Base-by-base conservation (phyloP, 2,888 invertebrate species). In the Caenorhabditis parvicauda region DNA sequence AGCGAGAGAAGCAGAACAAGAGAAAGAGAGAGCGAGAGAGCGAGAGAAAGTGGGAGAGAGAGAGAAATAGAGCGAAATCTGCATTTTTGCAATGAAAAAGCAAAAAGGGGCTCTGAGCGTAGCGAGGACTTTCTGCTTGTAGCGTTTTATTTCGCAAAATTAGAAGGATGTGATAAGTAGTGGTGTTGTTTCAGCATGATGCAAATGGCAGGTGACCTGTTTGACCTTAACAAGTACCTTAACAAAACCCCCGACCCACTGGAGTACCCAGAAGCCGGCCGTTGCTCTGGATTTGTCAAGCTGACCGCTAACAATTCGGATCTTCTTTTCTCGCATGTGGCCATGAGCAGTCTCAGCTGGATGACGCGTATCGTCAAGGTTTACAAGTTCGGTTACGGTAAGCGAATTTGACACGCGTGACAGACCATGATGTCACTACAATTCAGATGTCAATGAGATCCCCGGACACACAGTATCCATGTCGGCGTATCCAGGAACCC, bases 311-410 rank as follows among this genome's bases (percentile, higher is more conserved):
- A 65, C 27, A 75, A 79, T 65, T 60, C 59, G 51, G 76, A 77
- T 42, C 54, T 77, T 50, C 65, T 79, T 57, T 71, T 78, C 49
- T 59, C 75, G 6, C 79, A 79, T 45, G 79, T 79, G 25, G 70
- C 79, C 44, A 79, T 79, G 79, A 69, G 70, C 32, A 74, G 75
- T 17, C 70, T 70, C 45, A 72, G 74, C 61, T 75, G 79, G 59
- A 79, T 79, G 79, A 78, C 77, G 50, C 63, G 79, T 22, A 61
- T 79, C 47, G 46, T 77, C 37, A 79, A 79, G 57, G 62, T 79
- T 45, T 79, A 79, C 72, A 88, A 88, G 75, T 87, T 93, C 50
- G 87, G 87, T 62, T 91, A 88, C 81, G 67, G 75, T 72, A 45
- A 17, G 55, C 4, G 7, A 32, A 28, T 21, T 2, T 12, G 37